Evolutionary conservation across 2,113 vertebrate species (phyloP), one percentile per base, ranked within the genome.

Genomic region (Anhinga rufa): DNA sequence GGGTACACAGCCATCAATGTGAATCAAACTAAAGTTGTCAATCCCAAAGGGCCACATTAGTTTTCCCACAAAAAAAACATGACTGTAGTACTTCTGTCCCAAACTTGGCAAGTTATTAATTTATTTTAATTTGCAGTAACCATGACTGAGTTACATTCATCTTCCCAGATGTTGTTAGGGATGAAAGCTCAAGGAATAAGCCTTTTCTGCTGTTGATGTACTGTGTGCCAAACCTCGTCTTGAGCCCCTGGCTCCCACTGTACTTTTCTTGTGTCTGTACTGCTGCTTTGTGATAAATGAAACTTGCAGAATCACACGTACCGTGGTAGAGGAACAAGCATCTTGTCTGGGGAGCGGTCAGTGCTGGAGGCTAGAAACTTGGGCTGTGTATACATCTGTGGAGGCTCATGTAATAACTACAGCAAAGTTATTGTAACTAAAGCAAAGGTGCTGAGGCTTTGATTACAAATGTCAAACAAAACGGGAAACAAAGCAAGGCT

Each of bases 351-450:
- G 96, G 96, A 96, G 95, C 40, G 94, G 94, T 93, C 96, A 94
- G 36, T 49, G 96, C 97, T 29, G 3, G 90, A 97, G 96, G 95
- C 97, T 95, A 97, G 90, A 97, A 96, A 42, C 88, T 76, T 75
- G 88, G 66, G 71, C 29, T 93, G 86, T 78, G 90, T 88, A 85
- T 96, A 65, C 82, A 94, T 93, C 93, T 94, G 90, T 2, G 6
- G 90, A 95, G 94, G 90, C 88, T 95, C 91, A 14, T 95, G 88
- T 95, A 94, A 81, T 93, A 97, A 92, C 94, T 97, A 85, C 97
- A 96, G 77, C 81, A 84, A 96, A 94, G 84, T 88, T 95, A 93
- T 92, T 97, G 91, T 79, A 97, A 96, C 94, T 97, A 96, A 98
- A 98, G 91, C 88, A 92, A 97, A 95, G 89, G 97, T 96, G 86